Evolutionary conservation across 2,888 invertebrate genomes (phyloP).

Genomic region (Cinara cedri): DNA sequence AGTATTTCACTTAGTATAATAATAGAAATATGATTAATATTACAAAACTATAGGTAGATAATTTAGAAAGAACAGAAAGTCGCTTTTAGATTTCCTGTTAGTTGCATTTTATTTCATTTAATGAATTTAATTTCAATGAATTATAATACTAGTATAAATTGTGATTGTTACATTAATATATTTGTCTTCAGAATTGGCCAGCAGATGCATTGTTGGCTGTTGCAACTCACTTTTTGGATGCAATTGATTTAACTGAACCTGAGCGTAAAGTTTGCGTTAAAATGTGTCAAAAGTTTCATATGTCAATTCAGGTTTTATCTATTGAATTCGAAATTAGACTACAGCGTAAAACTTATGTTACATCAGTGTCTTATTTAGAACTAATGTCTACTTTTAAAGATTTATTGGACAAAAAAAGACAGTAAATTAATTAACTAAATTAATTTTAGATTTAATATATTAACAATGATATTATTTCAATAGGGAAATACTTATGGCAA

Average conservation of each 20-base stretch:
- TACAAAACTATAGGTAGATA: too few species aligned
- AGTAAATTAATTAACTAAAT: slow-evolving; percentile 62
- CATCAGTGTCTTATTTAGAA: slow-evolving; percentile 91
- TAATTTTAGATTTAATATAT: not conserved
- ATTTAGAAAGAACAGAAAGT: too few species aligned
- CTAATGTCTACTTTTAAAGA: slow-evolving; percentile 88
- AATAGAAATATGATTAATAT: too few species aligned
- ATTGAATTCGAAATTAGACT: slow-evolving; percentile 71
- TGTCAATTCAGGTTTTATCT: slow-evolving; percentile 77
- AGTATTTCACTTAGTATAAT: too few species aligned
- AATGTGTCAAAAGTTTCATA: slow-evolving; percentile 89
- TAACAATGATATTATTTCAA: not conserved
- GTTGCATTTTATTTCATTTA: too few species aligned
- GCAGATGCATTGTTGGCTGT: slow-evolving; percentile 49
- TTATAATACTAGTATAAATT: too few species aligned
- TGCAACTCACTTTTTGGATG: slow-evolving; percentile 38
- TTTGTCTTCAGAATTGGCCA: slow-evolving; percentile 44
- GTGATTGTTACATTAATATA: not conserved
- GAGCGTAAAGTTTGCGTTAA: slow-evolving; percentile 66
- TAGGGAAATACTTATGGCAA: slow-evolving; percentile 71
- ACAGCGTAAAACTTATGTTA: slow-evolving; percentile 84
- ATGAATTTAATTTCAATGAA: too few species aligned
- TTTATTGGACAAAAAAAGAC: slow-evolving; percentile 76
- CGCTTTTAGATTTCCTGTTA: too few species aligned
- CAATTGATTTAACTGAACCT: slow-evolving; percentile 43